These are phyloP conservation scores for Hapalemur alaotrensis DNA, from an alignment of 2,797 vertebrate species.

Conservation along the genomic window DNA sequence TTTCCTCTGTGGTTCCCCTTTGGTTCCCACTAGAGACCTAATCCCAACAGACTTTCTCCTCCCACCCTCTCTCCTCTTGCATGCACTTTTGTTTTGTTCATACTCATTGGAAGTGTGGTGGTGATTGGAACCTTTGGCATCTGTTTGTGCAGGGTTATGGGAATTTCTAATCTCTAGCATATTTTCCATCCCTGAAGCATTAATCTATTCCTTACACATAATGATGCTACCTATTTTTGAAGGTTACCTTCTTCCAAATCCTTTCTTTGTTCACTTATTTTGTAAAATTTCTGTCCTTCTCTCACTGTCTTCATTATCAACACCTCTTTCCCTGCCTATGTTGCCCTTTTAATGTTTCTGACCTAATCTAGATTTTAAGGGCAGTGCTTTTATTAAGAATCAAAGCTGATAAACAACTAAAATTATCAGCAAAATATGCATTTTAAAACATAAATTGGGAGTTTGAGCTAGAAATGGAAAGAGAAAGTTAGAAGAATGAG, in stretches of 20 bases:
- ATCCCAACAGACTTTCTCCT: background rate
- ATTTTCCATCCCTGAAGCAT: conserved; percentile 31
- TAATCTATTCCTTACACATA: background rate
- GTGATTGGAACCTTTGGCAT: background rate
- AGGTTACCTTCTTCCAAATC: background rate
- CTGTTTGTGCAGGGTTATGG: background rate
- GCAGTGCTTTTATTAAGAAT: conserved; percentile 1
- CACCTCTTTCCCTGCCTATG: background rate
- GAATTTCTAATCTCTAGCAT: conserved; percentile 40
- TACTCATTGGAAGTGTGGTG: background rate
- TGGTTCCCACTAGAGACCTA: background rate
- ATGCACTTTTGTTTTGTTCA: conserved; percentile 37
- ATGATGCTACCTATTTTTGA: conserved; percentile 9
- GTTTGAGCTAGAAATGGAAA: background rate
- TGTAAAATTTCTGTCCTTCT: background rate
- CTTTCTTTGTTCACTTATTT: conserved; percentile 31
- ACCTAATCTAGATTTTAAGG: conserved; percentile 28
- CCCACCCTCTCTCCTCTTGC: background rate
- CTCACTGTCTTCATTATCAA: background rate
- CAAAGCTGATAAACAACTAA: conserved; percentile 13
- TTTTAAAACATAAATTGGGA: conserved; percentile 48
- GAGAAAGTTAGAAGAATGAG: background rate
- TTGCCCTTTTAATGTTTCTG: conserved; percentile 14
- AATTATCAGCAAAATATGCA: conserved; percentile 14
- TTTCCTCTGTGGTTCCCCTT: background rate